A percentile compares a stretch with the other conserved stretches of the same genome.
These are phyloP conservation scores for Papilio xuthus DNA, from an alignment of 1,140 invertebrate species.

Conservation along the genomic window DNA sequence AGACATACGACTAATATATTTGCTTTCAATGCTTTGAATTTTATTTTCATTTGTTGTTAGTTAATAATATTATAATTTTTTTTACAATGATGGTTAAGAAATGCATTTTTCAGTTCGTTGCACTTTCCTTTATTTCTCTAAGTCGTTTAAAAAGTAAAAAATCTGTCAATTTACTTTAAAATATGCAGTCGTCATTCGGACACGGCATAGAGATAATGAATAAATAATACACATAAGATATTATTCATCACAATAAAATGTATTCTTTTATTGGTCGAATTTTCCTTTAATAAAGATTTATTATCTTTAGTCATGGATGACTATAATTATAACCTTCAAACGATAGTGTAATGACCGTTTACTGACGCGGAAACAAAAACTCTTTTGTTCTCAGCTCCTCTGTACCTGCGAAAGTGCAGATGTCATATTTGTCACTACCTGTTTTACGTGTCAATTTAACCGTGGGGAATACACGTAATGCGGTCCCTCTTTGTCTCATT, in stretches of 20 bases:
- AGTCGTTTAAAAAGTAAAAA: background rate
- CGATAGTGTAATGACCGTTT: background rate
- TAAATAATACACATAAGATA: background rate
- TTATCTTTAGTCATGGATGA: background rate
- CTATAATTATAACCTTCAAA: background rate
- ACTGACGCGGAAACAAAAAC: conserved; percentile 1
- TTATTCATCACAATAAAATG: background rate
- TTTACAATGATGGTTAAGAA: no score
- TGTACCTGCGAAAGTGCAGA: conserved; percentile 8
- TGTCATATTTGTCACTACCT: conserved; percentile 9
- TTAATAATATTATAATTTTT: no score
- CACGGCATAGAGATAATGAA: background rate
- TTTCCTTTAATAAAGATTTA: background rate
- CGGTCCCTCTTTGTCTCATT: no score
- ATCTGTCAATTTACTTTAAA: background rate
- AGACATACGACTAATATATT: no score
- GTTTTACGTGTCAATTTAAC: conserved; percentile 14
- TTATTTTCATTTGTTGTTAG: no score
- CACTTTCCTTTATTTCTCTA: no score
- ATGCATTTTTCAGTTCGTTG: no score
- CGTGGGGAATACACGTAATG: background rate
- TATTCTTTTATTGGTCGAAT: background rate
- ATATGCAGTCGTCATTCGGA: background rate
- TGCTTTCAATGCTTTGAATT: no score
- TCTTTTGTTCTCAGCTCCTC: background rate